Base-by-base conservation (phyloP, 2,113 vertebrate species). In the Hydrolagus affinis region DNA sequence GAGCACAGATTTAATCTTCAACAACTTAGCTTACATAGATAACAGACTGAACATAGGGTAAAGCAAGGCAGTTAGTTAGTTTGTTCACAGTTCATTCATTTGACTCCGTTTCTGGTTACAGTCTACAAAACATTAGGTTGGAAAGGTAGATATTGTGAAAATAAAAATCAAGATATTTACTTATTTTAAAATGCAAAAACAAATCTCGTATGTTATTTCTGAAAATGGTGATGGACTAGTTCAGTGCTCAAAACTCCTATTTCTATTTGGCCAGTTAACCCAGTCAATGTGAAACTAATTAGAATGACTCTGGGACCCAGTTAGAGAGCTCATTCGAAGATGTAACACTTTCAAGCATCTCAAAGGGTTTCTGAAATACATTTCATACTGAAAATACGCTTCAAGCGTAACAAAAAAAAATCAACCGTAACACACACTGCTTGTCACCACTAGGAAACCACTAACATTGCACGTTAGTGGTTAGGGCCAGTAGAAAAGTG, bases 211-310 rank as follows among this genome's bases (percentile, higher is more conserved):
- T 60, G n/a, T 60, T 23, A n/a, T 60, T 77, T 23, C 44, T 44
- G 11, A 44, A 76, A 21, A 25, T 3, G n/a, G 57, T 1, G n/a
- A 60, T 7, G 17, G 56, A 59, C 14, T 57, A 59, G 23, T 77
- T 11, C 14, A 59, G 11, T n/a, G 23, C 56, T 10, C 57, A 19
- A 59, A 77, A 57, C 75, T 21, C 59, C 75, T 15, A 59, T n/a
- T 86, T 70, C 44, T 44, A 44, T 78, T 74, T 73, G 74, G 19
- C 64, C 64, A 74, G 85, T 86, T 78, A 86, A 78, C 64, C 85
- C 15, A 86, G 28, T 76, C 21, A 76, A 86, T 60, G 72, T 66
- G 74, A 78, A 78, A 86, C 85, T 86, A 44, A 62, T 57, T 21
- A 69, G 68, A 70, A 77, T 68, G 71, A 86, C 66, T 86, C 12